Conservation (phyloP, 2,888 invertebrate genomes). For the Drosophila ochracea region DNA sequence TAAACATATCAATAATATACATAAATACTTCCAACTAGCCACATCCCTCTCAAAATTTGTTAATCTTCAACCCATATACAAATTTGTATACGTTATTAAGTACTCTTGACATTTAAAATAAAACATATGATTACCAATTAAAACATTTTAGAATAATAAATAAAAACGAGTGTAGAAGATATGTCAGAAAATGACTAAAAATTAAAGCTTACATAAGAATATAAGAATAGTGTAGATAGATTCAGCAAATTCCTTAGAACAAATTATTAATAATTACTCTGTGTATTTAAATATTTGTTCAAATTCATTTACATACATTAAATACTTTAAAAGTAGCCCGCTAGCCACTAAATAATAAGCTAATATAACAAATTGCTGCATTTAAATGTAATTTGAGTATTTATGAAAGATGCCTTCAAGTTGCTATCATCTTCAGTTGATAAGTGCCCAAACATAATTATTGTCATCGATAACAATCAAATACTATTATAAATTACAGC, state of each 20-base stretch:
- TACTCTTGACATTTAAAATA: not conserved
- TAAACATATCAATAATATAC: not conserved
- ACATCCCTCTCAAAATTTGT: not conserved
- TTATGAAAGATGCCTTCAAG: not conserved
- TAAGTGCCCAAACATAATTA: slow-evolving; percentile 21
- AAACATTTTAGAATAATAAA: not conserved
- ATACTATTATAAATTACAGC: slow-evolving; percentile 23
- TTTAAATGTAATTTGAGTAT: not conserved
- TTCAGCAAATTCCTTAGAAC: not conserved
- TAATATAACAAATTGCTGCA: not conserved
- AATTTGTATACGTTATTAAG: not conserved
- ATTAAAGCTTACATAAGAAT: not conserved
- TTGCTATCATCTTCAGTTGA: not conserved
- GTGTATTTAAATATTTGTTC: not conserved
- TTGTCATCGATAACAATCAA: slow-evolving; percentile 42
- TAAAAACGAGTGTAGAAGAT: not conserved
- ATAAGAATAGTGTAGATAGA: not conserved
- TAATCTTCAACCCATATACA: not conserved
- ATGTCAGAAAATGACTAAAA: not conserved
- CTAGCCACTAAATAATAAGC: not conserved
- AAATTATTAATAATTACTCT: not conserved
- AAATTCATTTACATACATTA: not conserved
- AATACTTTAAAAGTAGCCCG: not conserved
- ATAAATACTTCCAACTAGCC: not conserved
- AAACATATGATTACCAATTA: not conserved